Base-by-base conservation (phyloP, 2,113 vertebrate species). In the Aptenodytes patagonicus region DNA sequence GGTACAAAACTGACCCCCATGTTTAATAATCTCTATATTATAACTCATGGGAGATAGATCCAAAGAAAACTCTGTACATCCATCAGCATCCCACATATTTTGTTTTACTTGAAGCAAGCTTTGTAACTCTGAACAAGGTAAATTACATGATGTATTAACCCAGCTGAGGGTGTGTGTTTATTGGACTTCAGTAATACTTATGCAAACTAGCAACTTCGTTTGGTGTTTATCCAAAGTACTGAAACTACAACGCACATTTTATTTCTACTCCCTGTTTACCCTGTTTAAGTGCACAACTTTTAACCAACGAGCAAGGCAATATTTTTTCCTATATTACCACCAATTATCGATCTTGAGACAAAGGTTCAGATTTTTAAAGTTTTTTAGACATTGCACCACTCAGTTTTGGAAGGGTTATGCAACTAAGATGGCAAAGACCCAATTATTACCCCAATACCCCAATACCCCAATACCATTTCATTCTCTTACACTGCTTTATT, bases 1-100 rank as follows among this genome's bases (percentile, higher is more conserved):
- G 20, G 29, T 28, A 64, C 2, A 83, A 76, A 88, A 32, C 17
- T 65, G 15, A 3, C 3, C 34, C 5, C 10, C 1, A 1, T 22
- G 54, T 77, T 84, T 52, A 81, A 42, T 52, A 51, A 61, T 51
- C 49, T 60, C 5, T 70, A 6, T 46, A 32, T 69, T 65, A n/a
- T 9, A 73, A 78, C 7, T 87, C 9, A 44, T 0, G 0, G 42
- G 26, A 61, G 19, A 31, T 1, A 66, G 25, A 81, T 44, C 20
- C 21, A 54, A 87, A 85, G 58, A 81, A 87, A 89, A 54, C 4
- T 13, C 40, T 38, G 28, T 44, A 31, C 3, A 29, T 55, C 10
- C 19, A 77, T n/a, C 29, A 91, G 49, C n/a, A 51, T 68, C n/a
- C 15, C 7, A 49, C 1, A 2, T 17, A 40, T 28, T 87, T 84